Percentiles rank a stretch among this genome's conserved stretches.
phyloP scores from a whole-genome alignment of 1,140 invertebrate genomes.

The Cydia pomonella region DNA sequence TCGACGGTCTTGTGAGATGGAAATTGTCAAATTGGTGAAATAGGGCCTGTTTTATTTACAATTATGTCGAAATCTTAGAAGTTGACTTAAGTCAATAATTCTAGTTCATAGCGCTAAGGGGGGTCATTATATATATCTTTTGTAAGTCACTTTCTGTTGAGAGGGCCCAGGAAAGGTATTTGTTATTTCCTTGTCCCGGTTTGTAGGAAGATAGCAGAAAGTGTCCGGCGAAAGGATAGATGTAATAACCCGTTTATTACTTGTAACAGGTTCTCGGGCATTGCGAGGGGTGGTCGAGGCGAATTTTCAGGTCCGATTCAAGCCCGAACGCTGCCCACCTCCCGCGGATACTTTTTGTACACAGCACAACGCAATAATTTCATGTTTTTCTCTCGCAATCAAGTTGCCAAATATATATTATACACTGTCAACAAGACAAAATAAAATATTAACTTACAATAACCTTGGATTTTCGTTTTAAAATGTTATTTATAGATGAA shows the following conservation, averaged over 20 bases:
- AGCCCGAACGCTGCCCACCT: neutral
- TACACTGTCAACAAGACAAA: conserved; percentile 30
- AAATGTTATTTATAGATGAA: conserved; percentile 13
- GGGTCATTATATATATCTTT: no score
- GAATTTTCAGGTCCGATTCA: neutral
- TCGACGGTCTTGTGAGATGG: neutral
- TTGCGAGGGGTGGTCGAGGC: neutral
- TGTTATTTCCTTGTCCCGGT: no score
- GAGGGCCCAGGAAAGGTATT: no score
- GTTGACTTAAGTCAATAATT: conserved; percentile 20
- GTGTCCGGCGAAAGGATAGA: no score
- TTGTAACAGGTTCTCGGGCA: conserved; percentile 1
- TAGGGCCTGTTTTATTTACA: neutral
- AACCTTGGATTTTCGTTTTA: neutral
- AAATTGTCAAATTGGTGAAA: neutral
- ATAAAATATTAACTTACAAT: neutral
- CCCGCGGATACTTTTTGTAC: neutral
- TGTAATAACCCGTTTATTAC: no score
- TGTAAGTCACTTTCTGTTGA: no score
- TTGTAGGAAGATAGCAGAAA: no score
- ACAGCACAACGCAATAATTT: conserved; percentile 21
- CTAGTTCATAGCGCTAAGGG: neutral
- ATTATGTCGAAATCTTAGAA: conserved; percentile 3
- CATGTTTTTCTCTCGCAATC: conserved; percentile 30
- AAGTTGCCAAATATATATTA: conserved; percentile 16